Conservation (phyloP, 2,888 invertebrate species). For the Oscheius onirici region DNA sequence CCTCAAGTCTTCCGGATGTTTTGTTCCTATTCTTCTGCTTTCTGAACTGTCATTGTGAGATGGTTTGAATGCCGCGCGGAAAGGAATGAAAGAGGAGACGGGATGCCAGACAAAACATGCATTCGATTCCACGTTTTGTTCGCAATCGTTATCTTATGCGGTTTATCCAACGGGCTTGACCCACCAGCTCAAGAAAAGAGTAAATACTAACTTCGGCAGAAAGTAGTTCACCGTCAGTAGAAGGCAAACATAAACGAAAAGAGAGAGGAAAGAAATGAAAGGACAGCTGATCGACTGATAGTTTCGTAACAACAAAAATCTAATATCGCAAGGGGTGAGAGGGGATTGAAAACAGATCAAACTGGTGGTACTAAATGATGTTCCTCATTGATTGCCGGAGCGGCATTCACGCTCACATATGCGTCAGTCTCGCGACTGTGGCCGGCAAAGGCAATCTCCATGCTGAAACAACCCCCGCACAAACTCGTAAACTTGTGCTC, state of each 20-base stretch:
- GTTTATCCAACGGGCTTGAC: not conserved
- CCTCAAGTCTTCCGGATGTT: not conserved
- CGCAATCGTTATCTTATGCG: conserved; percentile 23
- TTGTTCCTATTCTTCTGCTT: conserved; percentile 22
- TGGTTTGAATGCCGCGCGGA: not conserved
- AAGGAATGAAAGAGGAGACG: not conserved
- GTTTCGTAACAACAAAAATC: not conserved
- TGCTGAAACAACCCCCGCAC: not conserved
- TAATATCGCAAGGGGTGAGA: not conserved
- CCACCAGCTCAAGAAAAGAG: no score
- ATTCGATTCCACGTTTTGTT: conserved; percentile 16
- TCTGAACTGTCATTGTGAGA: not conserved
- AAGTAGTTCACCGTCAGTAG: not conserved
- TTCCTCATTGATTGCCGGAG: conserved; percentile 13
- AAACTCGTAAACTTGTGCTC: no score
- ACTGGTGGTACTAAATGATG: conserved; percentile 4
- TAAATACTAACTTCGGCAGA: no score
- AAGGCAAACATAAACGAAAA: not conserved
- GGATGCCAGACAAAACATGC: not conserved
- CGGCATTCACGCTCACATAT: conserved; percentile 2
- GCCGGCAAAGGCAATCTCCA: conserved; percentile 8
- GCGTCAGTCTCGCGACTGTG: conserved; percentile 14
- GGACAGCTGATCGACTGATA: not conserved
- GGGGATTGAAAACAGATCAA: not conserved
- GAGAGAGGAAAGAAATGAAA: not conserved